phyloP scores from a whole-genome alignment of 2,888 invertebrate species.

The Morpho achilles region DNA sequence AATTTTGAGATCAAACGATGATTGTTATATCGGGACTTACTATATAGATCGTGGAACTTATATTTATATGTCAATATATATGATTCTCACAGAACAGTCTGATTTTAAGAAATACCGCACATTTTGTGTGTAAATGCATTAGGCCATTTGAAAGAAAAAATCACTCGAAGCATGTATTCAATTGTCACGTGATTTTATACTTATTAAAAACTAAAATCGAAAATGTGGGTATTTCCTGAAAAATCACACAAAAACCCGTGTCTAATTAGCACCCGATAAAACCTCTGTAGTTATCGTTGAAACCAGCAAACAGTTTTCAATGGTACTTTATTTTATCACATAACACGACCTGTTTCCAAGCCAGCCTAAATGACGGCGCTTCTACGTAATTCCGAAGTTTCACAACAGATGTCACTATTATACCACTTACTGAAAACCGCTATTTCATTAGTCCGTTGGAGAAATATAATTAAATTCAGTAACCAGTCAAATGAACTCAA shows the following conservation, averaged over 20 bases:
- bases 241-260: constrained; percentile 36
- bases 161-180: constrained; percentile 10
- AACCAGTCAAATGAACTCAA: constrained; percentile 10
- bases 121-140: constrained; percentile 42
- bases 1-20: constrained; percentile 70
- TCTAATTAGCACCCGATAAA: constrained; percentile 49
- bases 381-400: constrained; percentile 20
- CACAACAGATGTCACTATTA: constrained; percentile 18
- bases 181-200: constrained; percentile 1
- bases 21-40: constrained; percentile 43
- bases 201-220: constrained; percentile 15
- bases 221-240: constrained; percentile 51
- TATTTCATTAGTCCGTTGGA: constrained; percentile 10
- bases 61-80: constrained; percentile 27
- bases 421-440: constrained; percentile 7
- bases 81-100: constrained; percentile 26
- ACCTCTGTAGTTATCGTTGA: constrained; percentile 33
- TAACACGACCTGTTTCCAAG: constrained; percentile 49
- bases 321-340: constrained; percentile 52
- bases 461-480: constrained; percentile 8
- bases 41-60: constrained; percentile 29
- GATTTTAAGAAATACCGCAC: constrained; percentile 49
- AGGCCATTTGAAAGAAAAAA: constrained; percentile 31
- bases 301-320: constrained; percentile 29
- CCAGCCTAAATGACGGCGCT: constrained; percentile 49